Conservation (phyloP, 2,797 vertebrate genomes). For the Cryptoprocta ferox region DNA sequence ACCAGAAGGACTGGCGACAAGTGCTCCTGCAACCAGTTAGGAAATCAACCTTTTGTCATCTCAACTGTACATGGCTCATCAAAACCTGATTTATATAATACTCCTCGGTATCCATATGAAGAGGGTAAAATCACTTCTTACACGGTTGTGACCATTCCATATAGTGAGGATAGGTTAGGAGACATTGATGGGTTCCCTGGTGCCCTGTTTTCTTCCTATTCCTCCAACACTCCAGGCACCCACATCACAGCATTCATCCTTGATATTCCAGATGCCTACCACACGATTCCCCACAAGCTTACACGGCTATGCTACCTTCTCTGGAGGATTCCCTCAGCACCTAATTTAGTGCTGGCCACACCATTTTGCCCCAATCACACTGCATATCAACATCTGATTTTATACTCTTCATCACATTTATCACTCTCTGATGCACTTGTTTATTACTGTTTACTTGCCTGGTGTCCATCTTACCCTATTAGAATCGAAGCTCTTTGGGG, state of each 20-base stretch:
- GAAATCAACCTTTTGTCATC: not conserved
- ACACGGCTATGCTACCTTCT: fast-evolving
- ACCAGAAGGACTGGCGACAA: not conserved
- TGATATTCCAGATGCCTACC: not conserved
- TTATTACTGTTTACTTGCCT: not conserved
- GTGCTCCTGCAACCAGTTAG: not conserved
- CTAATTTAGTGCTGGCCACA: not conserved
- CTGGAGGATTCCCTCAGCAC: not conserved
- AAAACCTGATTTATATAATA: not conserved
- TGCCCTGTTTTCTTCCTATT: not conserved
- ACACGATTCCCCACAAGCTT: not conserved
- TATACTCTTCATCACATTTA: not conserved
- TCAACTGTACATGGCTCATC: not conserved
- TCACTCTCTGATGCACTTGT: not conserved
- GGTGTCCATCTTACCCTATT: not conserved
- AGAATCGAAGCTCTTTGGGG: not conserved
- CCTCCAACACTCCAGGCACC: not conserved
- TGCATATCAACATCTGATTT: not conserved
- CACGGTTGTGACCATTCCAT: not conserved
- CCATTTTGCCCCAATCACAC: not conserved
- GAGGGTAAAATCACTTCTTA: not conserved
- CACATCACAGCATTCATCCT: too few relatives aligned
- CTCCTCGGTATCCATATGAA: not conserved
- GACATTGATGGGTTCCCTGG: too few relatives aligned
- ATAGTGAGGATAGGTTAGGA: not conserved